Percentiles rank a stretch among this genome's conserved stretches.
phyloP scores from a whole-genome alignment of 2,113 vertebrate genomes.

The Myiozetetes cayanensis region DNA sequence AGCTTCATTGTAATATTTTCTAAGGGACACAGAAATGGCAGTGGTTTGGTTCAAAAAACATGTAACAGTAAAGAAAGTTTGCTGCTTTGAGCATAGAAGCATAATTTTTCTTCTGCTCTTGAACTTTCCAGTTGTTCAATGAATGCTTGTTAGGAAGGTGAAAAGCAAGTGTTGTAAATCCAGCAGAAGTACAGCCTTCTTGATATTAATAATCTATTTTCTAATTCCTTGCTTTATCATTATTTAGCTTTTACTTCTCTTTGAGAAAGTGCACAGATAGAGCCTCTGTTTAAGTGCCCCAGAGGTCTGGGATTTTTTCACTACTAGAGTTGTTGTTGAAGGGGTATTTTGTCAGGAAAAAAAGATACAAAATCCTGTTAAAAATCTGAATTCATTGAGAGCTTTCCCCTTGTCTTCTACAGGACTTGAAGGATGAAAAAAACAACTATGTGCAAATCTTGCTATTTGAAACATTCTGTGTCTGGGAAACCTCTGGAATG shows the following conservation, averaged over 20 bases:
- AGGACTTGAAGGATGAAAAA: background rate
- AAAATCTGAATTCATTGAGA: background rate
- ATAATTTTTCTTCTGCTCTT: background rate
- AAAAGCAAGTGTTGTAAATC: background rate
- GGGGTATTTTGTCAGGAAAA: background rate
- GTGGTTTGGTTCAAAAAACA: background rate
- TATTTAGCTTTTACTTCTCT: background rate
- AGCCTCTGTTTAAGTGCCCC: background rate
- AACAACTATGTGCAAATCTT: background rate
- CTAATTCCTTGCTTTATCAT: background rate
- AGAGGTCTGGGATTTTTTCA: background rate
- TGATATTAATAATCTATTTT: background rate
- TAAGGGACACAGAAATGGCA: background rate
- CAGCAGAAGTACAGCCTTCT: background rate
- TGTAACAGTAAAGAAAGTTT: background rate
- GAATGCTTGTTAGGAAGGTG: background rate
- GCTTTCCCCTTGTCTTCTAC: background rate
- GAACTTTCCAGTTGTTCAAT: background rate
- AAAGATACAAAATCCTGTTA: background rate
- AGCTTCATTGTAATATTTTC: background rate
- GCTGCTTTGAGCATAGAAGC: background rate
- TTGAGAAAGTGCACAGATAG: background rate
- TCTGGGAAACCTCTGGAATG: background rate
- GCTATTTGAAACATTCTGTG: background rate
- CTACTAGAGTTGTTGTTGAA: background rate